Evolutionary conservation across 2,113 vertebrate genomes (phyloP), one percentile per base, ranked within the genome.

Genomic region (Coregonus clupeaformis): DNA sequence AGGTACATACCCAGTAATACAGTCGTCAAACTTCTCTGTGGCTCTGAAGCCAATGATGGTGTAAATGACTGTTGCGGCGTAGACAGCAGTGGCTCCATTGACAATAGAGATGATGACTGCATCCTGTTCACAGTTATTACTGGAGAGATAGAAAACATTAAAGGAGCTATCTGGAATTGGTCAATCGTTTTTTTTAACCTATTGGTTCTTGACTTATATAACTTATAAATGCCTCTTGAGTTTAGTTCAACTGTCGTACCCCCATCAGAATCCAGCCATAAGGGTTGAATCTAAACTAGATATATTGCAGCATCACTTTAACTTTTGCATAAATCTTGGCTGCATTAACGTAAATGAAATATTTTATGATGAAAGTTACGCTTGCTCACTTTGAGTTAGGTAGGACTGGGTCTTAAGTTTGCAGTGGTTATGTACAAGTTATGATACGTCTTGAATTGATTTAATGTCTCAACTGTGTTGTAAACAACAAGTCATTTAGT

Each of bases 21-120:
- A 98, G 76, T 90, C 92, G 6, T 98, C 96, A 0, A 84, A 97
- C 89, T 88, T 93, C 68, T 95, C 84, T 0, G 95, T 97, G 78
- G 96, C 96, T 5, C 96, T 94, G 93, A 98, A 98, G 57, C 97
- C 97, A 5, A 97, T 97, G 77, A 98, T 94, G 69, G 94, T 94
- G 59, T 98, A 98, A 69, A 97, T 92, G 74, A 97, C 95, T 0
- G 94, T 97, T 13, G 96, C 96, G 0, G 95, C 92, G 0, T 93
- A 98, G 82, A 98, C 62, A 0, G 97, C 96, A 0, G 96, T 98
- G 85, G 95, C 85, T 42, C 95, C 95, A 0, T 96, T 98, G 80
- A 98, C 94, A 74, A 93, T 0, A 1, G 96, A 96, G 79, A 98
- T 92, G 0, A 95, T 94, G 73, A 98, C 71, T 0, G 96, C 92